phyloP scores from a whole-genome alignment of 2,113 vertebrate genomes.

The Nesogale talazaci region DNA sequence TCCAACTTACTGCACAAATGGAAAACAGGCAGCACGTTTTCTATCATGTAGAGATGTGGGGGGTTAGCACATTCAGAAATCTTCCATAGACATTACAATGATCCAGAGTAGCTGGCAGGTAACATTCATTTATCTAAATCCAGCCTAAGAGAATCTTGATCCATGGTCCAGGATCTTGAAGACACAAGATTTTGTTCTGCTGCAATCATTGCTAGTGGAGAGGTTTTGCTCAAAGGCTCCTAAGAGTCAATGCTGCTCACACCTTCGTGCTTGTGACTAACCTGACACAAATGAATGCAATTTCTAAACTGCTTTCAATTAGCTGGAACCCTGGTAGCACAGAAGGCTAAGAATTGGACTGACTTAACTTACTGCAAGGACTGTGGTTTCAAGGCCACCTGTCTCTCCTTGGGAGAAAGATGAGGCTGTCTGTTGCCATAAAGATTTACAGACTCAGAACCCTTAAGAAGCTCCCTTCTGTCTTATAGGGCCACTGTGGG shows the following conservation, averaged over 20 bases:
- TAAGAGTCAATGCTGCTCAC: not conserved
- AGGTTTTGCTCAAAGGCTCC: slow-evolving; percentile 18
- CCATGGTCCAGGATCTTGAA: not conserved
- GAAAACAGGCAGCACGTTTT: not conserved
- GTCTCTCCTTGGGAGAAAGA: too few species aligned
- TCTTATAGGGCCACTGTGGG: too few species aligned
- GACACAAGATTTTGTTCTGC: slow-evolving; percentile 30
- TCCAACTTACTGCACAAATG: not conserved
- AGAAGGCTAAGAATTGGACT: too few species aligned
- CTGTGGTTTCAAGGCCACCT: too few species aligned
- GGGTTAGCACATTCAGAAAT: not conserved
- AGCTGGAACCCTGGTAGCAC: too few species aligned
- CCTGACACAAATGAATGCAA: not conserved
- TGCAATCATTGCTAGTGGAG: not conserved
- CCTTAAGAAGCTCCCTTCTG: too few species aligned
- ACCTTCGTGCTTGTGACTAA: slow-evolving; percentile 34
- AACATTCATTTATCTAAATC: slow-evolving; percentile 38
- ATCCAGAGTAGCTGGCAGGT: not conserved
- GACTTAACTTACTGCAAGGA: too few species aligned
- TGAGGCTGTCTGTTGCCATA: too few species aligned
- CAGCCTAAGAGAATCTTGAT: not conserved
- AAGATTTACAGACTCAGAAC: too few species aligned
- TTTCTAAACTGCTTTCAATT: slow-evolving; percentile 39
- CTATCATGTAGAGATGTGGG: not conserved
- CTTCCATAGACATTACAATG: not conserved